These are phyloP conservation scores for Ceyx margarethae DNA, from an alignment of 2,113 vertebrate genomes.

Conservation along the genomic window DNA sequence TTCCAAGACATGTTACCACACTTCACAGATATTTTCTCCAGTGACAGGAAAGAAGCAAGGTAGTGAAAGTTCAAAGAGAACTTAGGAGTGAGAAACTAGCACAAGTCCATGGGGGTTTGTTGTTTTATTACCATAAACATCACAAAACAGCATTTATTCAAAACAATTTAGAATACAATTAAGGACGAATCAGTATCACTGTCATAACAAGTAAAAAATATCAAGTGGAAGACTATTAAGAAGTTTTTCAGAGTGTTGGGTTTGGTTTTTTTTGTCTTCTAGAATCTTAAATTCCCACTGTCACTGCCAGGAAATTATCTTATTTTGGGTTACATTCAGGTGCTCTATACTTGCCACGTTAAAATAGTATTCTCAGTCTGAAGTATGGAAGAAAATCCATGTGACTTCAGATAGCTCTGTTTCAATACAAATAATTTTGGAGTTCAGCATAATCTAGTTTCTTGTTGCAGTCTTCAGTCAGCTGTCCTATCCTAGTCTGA, in stretches of 20 bases:
- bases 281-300: not conserved
- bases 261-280: not conserved
- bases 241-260: not conserved
- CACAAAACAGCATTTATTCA: not conserved
- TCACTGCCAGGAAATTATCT: not conserved
- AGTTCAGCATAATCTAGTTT: not conserved
- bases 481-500: not conserved
- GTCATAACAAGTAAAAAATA: not conserved
- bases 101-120: not conserved
- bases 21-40: conserved; percentile 43
- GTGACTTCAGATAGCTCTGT: not conserved
- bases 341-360: not conserved
- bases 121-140: not conserved
- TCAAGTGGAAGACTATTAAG: not conserved
- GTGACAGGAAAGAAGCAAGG: conserved; percentile 30
- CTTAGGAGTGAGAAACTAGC: not conserved
- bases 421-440: not conserved
- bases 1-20: conserved; percentile 53
- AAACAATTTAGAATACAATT: not conserved
- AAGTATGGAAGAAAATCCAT: not conserved
- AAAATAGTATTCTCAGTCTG: not conserved
- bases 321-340: not conserved
- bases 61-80: conserved; percentile 22
- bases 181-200: not conserved
- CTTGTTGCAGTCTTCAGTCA: not conserved